These are phyloP conservation scores for Bombus turneri DNA, from an alignment of 1,140 invertebrate species.

Conservation along the genomic window DNA sequence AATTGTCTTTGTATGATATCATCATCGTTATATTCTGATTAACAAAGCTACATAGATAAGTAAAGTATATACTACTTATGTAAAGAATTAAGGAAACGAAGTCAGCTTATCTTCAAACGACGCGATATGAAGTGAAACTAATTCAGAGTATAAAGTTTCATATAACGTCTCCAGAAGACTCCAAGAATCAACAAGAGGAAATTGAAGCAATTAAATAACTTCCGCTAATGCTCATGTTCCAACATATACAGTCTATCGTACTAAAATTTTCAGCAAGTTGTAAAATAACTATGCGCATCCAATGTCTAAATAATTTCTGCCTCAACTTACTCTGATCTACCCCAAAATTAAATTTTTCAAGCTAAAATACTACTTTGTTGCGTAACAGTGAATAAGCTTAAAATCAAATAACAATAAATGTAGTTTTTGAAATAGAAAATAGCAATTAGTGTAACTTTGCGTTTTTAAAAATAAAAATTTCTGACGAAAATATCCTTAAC, in stretches of 20 bases:
- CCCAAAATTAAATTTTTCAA: too few relatives aligned
- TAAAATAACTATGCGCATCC: not conserved
- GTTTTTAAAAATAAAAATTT: not conserved
- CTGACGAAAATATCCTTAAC: not conserved
- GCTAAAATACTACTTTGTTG: too few relatives aligned
- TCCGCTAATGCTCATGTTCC: not conserved
- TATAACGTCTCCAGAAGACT: not conserved
- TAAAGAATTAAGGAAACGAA: not conserved
- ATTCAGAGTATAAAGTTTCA: not conserved
- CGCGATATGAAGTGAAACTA: not conserved
- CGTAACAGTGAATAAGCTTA: not conserved
- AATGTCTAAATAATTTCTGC: too few relatives aligned
- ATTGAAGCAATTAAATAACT: slow-evolving; percentile 1
- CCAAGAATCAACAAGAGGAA: not conserved
- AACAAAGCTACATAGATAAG: too few relatives aligned
- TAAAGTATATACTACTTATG: too few relatives aligned
- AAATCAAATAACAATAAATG: not conserved
- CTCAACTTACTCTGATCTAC: not conserved
- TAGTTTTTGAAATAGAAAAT: not conserved
- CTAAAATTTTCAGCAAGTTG: not conserved
- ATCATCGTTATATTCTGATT: too few relatives aligned
- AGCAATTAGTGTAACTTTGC: not conserved
- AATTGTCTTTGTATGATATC: too few relatives aligned
- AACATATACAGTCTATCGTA: not conserved
- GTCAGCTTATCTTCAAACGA: not conserved